Evolutionary conservation across 2,797 vertebrate genomes (phyloP), one percentile per base, ranked within the genome.

Genomic region (Macroramphosus scolopax): DNA sequence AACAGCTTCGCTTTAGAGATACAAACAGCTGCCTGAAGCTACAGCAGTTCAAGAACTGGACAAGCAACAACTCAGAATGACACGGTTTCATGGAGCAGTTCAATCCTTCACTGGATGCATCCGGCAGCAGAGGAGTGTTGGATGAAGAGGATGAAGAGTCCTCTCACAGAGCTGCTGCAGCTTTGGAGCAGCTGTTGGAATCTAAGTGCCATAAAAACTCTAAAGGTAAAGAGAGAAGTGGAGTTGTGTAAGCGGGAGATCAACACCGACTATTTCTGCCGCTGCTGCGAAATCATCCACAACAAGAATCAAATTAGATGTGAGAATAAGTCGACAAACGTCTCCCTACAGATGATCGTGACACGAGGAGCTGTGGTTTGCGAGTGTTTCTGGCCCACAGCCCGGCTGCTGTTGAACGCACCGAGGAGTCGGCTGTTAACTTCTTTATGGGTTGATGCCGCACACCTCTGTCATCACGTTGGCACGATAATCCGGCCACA

Each of bases 111-210:
- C n/a, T n/a, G n/a, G n/a, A n/a, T n/a, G n/a, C n/a, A n/a, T n/a
- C n/a, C n/a, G n/a, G 2, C 31, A 40, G 28, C 31, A 40, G 43
- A 7, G n/a, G 18, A 24, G 31, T 35, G 56, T 49, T 46, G 16
- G 63, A 14, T 43, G 55, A 50, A 33, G 44, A 37, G 37, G n/a
- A n/a, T 31, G 57, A 47, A 70, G 64, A 42, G 50, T 45, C 11
- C 16, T 30, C 48, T 54, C 47, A 12, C 6, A 15, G 16, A 32
- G 18, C 15, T 14, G 32, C 48, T 17, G 12, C 2, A 34, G 43
- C 46, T 37, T 15, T 20, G 29, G 24, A 63, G 39, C 20, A 5
- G 32, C 60, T 51, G 35, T 28, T 64, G 8, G 46, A 54, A 55
- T 32, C 29, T 18, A 28, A 22, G 20, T 51, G 39, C 54, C 29